These are phyloP conservation scores for Lycocorax pyrrhopterus DNA, from an alignment of 2,113 vertebrate genomes.

Conservation along the genomic window DNA sequence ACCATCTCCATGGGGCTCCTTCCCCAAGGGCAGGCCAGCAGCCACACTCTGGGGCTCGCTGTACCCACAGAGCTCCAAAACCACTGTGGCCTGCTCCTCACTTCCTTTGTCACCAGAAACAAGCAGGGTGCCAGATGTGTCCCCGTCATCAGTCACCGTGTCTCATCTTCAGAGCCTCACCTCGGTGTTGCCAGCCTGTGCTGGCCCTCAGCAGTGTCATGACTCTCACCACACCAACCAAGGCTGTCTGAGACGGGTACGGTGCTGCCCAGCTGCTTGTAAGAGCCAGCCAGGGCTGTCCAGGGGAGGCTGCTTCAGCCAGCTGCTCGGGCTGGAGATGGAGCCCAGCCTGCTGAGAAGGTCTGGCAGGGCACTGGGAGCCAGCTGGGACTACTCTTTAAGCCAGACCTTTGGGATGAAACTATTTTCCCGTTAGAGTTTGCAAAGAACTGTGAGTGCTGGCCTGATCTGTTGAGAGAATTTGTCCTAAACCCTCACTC, in stretches of 20 bases:
- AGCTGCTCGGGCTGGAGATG: background rate
- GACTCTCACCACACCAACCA: rapidly evolving
- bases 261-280: background rate
- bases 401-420: background rate
- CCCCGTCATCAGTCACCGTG: rapidly evolving
- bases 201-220: rapidly evolving
- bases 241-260: rapidly evolving
- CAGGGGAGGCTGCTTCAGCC: rapidly evolving
- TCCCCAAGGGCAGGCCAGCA: rapidly evolving
- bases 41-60: rapidly evolving
- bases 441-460: background rate
- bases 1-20: rapidly evolving
- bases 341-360: background rate
- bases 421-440: background rate
- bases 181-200: rapidly evolving
- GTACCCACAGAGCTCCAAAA: background rate
- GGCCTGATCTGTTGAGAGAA: background rate
- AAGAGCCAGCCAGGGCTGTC: background rate
- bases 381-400: background rate
- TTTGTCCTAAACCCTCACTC: background rate
- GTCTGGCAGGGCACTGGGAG: background rate
- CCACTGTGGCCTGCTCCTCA: rapidly evolving
- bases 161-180: background rate
- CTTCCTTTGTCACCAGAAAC: background rate
- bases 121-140: rapidly evolving